These are phyloP conservation scores for Xestia c-nigrum DNA, from an alignment of 2,888 invertebrate species.

Conservation along the genomic window DNA sequence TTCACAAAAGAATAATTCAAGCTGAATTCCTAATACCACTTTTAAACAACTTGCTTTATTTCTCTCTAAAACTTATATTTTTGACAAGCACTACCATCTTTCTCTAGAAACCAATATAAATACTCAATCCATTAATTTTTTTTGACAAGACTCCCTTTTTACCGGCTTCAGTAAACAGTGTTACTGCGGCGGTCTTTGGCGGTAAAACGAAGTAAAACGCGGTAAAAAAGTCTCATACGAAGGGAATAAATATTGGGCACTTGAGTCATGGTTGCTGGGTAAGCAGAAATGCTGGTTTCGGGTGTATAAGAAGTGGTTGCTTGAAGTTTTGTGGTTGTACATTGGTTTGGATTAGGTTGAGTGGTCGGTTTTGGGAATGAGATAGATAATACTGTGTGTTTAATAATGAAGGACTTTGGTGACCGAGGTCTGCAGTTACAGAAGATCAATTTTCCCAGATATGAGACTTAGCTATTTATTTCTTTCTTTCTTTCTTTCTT, in stretches of 20 bases:
- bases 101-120: constrained; percentile 21
- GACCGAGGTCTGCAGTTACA: too few relatives aligned
- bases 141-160: constrained; percentile 54
- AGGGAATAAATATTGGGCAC: constrained; percentile 58
- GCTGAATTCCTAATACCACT: constrained; percentile 25
- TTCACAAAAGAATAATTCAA: constrained; percentile 34
- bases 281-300: constrained; percentile 47
- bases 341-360: not conserved
- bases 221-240: constrained; percentile 58
- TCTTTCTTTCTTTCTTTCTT: too few relatives aligned
- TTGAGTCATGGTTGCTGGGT: constrained; percentile 53
- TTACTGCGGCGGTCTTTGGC: constrained; percentile 65
- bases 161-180: constrained; percentile 60
- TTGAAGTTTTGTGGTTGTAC: not conserved
- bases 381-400: not conserved
- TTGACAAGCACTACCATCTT: constrained; percentile 34
- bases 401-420: too few relatives aligned
- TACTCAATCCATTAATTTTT: constrained; percentile 58
- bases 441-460: too few relatives aligned
- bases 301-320: constrained; percentile 8
- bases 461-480: too few relatives aligned
- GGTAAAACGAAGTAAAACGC: constrained; percentile 57
- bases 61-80: constrained; percentile 26
- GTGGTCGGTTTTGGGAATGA: not conserved
- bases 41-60: constrained; percentile 29